Evolutionary conservation across 2,888 invertebrate species (phyloP).

Genomic region (Pyrocoelia pectoralis): DNA sequence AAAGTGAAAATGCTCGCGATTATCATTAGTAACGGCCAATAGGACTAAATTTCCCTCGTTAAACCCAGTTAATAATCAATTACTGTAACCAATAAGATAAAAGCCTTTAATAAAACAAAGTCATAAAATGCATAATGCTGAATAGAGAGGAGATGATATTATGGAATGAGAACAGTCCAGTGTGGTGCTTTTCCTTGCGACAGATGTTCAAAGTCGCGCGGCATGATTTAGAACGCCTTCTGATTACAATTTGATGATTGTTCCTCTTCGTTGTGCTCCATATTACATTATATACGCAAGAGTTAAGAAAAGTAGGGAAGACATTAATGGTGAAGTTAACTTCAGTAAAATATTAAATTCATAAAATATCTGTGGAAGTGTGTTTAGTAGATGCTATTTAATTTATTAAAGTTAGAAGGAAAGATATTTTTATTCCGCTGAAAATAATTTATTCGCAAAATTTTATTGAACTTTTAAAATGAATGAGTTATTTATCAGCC

Average conservation of each 20-base stretch:
- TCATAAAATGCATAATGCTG: constrained; percentile 34
- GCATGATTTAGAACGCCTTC: constrained; percentile 58
- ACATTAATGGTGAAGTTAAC: constrained; percentile 56
- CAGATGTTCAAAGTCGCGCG: constrained; percentile 54
- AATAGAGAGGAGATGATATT: constrained; percentile 49
- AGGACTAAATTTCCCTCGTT: neutral
- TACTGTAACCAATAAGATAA: constrained; percentile 22
- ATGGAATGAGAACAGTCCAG: constrained; percentile 43
- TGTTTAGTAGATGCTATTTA: constrained; percentile 14
- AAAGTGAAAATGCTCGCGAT: neutral
- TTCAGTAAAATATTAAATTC: constrained; percentile 55
- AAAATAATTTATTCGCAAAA: too few species aligned
- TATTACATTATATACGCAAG: constrained; percentile 53
- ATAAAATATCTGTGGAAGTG: constrained; percentile 39
- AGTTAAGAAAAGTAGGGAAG: constrained; percentile 55
- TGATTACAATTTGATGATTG: constrained; percentile 62
- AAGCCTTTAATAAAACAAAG: constrained; percentile 29
- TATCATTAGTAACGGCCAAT: neutral
- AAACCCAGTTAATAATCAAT: constrained; percentile 29
- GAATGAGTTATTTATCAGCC: too few species aligned
- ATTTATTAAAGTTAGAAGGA: neutral
- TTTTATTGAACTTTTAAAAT: too few species aligned
- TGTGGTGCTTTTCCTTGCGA: constrained; percentile 49
- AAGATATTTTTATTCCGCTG: too few species aligned
- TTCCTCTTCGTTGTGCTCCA: constrained; percentile 54